Conservation (phyloP, 2,888 invertebrate species). For the Dendrolimus houi region DNA sequence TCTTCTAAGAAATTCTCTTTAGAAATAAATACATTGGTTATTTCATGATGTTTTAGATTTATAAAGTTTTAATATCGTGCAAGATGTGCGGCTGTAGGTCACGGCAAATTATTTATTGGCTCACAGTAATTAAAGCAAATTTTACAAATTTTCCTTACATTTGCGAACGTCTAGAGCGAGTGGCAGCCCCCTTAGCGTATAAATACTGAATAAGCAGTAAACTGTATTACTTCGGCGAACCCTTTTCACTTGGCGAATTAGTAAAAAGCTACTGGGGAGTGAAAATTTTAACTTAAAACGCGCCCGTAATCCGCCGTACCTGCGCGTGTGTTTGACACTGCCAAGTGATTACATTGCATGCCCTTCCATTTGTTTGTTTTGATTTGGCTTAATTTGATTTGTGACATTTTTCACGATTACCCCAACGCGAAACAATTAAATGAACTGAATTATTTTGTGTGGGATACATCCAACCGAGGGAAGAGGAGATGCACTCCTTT, state of each 20-base stretch:
- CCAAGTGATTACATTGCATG: conserved; percentile 68
- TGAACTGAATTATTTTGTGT: neutral
- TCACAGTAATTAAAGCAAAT: conserved; percentile 42
- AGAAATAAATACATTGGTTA: neutral
- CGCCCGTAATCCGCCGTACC: conserved; percentile 61
- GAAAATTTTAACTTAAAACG: conserved; percentile 74
- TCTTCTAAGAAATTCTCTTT: conserved; percentile 11
- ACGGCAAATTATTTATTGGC: neutral
- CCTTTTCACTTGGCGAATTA: conserved; percentile 77
- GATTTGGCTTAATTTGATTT: conserved; percentile 68
- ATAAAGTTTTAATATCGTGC: no score
- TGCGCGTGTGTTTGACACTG: conserved; percentile 72
- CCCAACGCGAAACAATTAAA: neutral
- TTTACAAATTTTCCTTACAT: conserved; percentile 63
- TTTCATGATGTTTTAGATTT: neutral
- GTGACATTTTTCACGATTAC: conserved; percentile 51
- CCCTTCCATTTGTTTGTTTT: conserved; percentile 69
- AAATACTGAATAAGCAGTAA: conserved; percentile 77
- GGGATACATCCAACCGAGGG: neutral
- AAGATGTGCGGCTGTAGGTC: no score
- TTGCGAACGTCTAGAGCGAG: conserved; percentile 50
- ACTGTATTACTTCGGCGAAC: conserved; percentile 75
- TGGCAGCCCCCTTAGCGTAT: conserved; percentile 66
- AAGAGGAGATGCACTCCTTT: no score
- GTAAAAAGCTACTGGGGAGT: conserved; percentile 76